A percentile compares a stretch with the other conserved stretches of the same genome.
Conservation (phyloP, 2,888 invertebrate species). For the Smittia aterrima region DNA sequence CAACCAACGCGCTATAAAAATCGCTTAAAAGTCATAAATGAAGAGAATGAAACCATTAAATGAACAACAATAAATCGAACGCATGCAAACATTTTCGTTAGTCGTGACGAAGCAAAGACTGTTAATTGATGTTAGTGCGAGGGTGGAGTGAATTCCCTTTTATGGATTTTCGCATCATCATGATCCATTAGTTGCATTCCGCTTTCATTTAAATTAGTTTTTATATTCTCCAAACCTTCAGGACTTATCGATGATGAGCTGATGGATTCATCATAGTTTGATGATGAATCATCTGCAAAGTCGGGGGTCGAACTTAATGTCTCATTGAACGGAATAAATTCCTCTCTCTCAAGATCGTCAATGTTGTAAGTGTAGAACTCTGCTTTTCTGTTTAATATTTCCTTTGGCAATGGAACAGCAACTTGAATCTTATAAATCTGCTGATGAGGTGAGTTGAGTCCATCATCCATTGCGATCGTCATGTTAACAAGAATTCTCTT, state of each 20-base stretch:
- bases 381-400: neutral
- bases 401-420: constrained; percentile 61
- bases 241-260: neutral
- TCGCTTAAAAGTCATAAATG: constrained; percentile 16
- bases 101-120: neutral
- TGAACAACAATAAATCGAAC: neutral
- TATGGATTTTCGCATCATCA: neutral
- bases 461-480: constrained; percentile 72
- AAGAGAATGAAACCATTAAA: constrained; percentile 3
- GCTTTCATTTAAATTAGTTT: constrained; percentile 21
- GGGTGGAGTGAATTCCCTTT: neutral
- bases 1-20: neutral
- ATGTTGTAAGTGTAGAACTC: constrained; percentile 21
- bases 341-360: neutral
- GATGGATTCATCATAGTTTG: neutral
- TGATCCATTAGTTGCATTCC: constrained; percentile 27
- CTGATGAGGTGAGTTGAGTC: constrained; percentile 57
- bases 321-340: neutral
- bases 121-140: neutral
- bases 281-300: neutral
- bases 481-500: constrained; percentile 75
- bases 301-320: neutral
- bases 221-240: constrained; percentile 20
- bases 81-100: constrained; percentile 14
- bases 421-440: constrained; percentile 77